Evolutionary conservation across 2,888 invertebrate genomes (phyloP).

Genomic region (Idaea dimidiata): DNA sequence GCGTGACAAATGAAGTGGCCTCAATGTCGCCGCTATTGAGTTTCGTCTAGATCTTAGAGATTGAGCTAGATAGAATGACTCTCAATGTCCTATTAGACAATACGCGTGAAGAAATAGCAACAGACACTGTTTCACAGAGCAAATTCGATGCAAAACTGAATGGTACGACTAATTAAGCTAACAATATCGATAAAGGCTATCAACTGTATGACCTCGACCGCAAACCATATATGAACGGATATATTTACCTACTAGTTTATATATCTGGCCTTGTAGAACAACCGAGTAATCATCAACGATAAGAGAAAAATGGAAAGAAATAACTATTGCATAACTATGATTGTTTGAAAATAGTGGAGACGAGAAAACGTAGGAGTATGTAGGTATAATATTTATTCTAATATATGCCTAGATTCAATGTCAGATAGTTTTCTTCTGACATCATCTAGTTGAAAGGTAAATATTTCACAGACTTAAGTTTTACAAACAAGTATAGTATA

Average conservation of each 20-base stretch:
- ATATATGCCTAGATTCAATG: too few species aligned
- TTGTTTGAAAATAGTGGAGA: too few species aligned
- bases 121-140: slow-evolving; percentile 6
- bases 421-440: too few species aligned
- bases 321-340: not conserved
- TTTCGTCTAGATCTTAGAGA: slow-evolving; percentile 45
- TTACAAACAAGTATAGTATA: too few species aligned
- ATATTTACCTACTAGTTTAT: slow-evolving; percentile 18
- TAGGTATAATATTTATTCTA: too few species aligned
- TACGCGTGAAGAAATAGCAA: not conserved
- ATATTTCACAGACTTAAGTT: too few species aligned
- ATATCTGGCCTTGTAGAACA: slow-evolving; percentile 37
- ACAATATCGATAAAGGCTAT: slow-evolving; percentile 50
- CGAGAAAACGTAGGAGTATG: too few species aligned
- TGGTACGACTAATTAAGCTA: slow-evolving; percentile 31
- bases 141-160: slow-evolving; percentile 20
- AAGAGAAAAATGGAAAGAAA: slow-evolving; percentile 15
- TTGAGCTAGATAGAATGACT: slow-evolving; percentile 21
- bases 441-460: too few species aligned
- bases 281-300: slow-evolving; percentile 14
- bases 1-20: slow-evolving; percentile 61
- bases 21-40: slow-evolving; percentile 49
- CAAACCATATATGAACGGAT: slow-evolving; percentile 40
- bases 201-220: slow-evolving; percentile 45
- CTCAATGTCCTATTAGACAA: not conserved